phyloP scores from a whole-genome alignment of 2,888 invertebrate genomes.

The Busseola fusca region DNA sequence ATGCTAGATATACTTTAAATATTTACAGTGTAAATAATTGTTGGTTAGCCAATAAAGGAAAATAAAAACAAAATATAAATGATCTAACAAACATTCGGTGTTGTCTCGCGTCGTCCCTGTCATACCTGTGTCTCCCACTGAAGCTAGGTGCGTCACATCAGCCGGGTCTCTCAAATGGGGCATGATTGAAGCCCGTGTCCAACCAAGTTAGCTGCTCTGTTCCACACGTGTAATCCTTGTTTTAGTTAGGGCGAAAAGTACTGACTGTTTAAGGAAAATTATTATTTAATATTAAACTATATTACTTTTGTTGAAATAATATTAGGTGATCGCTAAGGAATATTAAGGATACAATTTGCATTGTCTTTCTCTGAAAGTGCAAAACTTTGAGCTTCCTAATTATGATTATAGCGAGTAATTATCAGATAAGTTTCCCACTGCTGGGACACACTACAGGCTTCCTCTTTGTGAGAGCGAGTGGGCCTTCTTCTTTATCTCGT shows the following conservation, averaged over 20 bases:
- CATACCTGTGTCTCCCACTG: background rate
- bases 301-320: background rate
- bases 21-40: too few species aligned
- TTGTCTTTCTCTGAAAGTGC: background rate
- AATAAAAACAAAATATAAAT: too few species aligned
- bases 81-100: background rate
- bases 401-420: background rate
- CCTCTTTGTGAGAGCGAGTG: background rate
- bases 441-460: background rate
- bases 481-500: background rate
- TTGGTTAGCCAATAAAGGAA: too few species aligned
- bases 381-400: background rate
- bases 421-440: background rate
- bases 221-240: constrained; percentile 17
- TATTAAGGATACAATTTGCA: background rate
- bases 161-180: background rate
- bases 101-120: too few species aligned
- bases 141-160: too few species aligned
- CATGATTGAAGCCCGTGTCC: constrained; percentile 7
- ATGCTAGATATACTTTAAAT: too few species aligned
- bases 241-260: background rate
- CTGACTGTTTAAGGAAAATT: background rate
- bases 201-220: background rate
- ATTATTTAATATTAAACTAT: background rate
- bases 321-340: background rate